A percentile compares a stretch with the other conserved stretches of the same genome.
Evolutionary conservation across 2,888 invertebrate species (phyloP).

Genomic region (Caenorhabditis parvicauda): DNA sequence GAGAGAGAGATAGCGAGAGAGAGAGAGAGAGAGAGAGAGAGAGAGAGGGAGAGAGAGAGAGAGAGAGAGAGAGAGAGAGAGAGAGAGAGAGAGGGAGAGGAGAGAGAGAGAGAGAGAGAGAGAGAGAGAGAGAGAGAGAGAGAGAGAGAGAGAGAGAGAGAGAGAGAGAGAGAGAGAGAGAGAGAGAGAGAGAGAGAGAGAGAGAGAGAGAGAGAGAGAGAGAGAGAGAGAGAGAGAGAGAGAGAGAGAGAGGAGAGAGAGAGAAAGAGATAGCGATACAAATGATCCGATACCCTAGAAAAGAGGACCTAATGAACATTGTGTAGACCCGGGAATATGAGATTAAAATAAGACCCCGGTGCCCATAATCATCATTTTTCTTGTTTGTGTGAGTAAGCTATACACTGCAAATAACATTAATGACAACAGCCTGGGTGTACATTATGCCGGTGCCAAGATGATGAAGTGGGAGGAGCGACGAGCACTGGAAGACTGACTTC

Average conservation of each 20-base stretch:
- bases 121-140: conserved; percentile 2
- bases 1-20: neutral
- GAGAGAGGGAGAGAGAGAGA: conserved; percentile 2
- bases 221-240: neutral
- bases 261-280: neutral
- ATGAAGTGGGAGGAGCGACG: too few relatives aligned
- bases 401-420: too few relatives aligned
- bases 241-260: conserved; percentile 2
- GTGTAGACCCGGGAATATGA: neutral
- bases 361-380: too few relatives aligned
- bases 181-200: conserved; percentile 1
- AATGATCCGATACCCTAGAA: neutral
- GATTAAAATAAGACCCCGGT: too few relatives aligned
- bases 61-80: conserved; percentile 1
- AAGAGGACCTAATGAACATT: neutral
- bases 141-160: conserved; percentile 2
- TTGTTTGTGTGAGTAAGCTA: too few relatives aligned
- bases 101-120: conserved; percentile 2
- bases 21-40: neutral
- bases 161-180: conserved; percentile 2
- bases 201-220: neutral
- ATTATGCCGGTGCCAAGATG: too few relatives aligned
- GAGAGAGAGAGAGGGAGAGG: conserved; percentile 2
- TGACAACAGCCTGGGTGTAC: too few relatives aligned
- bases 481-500: too few relatives aligned